Percentiles rank a stretch among this genome's conserved stretches.
Conservation (phyloP, 2,113 vertebrate genomes). For the Cryptotis parvus region DNA sequence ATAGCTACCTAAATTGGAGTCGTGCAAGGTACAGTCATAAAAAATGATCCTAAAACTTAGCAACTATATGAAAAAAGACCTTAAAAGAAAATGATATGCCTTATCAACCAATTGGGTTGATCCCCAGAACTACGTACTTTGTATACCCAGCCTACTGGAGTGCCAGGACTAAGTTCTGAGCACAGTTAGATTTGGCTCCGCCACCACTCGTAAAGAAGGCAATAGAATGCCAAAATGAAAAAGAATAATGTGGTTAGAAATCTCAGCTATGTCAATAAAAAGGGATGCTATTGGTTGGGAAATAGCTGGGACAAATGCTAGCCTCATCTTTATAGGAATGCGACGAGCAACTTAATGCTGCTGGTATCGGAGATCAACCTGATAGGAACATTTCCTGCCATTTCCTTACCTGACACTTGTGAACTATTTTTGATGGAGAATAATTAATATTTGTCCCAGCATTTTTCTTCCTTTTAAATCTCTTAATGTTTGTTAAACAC, state of each 20-base stretch:
- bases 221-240: not conserved
- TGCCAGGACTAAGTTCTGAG: too few species aligned
- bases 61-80: too few species aligned
- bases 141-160: too few species aligned
- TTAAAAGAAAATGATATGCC: not conserved
- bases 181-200: too few species aligned
- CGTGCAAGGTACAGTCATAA: not conserved
- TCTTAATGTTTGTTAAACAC: conserved; percentile 11
- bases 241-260: not conserved
- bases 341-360: not conserved
- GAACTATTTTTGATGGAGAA: not conserved
- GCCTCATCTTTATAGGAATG: not conserved
- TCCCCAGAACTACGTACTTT: too few species aligned
- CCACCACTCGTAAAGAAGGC: not conserved
- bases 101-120: not conserved
- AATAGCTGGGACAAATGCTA: not conserved
- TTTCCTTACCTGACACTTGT: not conserved
- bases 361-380: not conserved
- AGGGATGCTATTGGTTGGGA: not conserved
- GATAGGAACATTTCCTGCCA: not conserved
- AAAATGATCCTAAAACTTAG: not conserved
- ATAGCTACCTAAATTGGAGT: not conserved
- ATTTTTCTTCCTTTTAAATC: conserved; percentile 5
- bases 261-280: not conserved
- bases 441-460: conserved; percentile 6